Percentiles rank a stretch among this genome's conserved stretches.
phyloP scores from a whole-genome alignment of 2,113 vertebrate species.

The Patagioenas fasciata region DNA sequence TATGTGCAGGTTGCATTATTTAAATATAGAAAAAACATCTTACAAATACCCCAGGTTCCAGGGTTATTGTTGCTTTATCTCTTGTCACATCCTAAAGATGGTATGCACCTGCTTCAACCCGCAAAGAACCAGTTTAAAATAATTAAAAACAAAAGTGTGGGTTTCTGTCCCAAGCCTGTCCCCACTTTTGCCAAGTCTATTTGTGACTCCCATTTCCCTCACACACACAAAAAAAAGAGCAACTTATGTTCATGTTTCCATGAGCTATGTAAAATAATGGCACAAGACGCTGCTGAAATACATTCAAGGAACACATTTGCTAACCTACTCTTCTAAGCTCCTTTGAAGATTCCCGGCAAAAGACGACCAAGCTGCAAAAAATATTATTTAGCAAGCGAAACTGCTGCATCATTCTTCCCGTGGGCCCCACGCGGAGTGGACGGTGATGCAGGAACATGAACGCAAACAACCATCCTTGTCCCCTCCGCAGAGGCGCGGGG shows the following conservation, averaged over 20 bases:
- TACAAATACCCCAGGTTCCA: background rate
- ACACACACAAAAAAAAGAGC: no score
- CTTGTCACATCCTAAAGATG: no score
- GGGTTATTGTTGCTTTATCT: background rate
- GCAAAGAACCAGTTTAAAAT: background rate
- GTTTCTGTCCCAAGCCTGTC: background rate
- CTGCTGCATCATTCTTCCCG: conserved; percentile 2
- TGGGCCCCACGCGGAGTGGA: background rate
- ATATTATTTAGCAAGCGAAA: background rate
- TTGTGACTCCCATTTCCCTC: background rate
- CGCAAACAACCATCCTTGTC: no score
- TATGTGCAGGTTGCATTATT: rapidly evolving
- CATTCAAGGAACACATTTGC: background rate
- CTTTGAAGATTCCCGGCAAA: background rate
- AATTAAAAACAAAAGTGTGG: no score
- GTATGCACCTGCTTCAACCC: background rate
- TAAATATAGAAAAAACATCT: background rate
- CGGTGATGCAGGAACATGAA: rapidly evolving
- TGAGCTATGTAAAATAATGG: background rate
- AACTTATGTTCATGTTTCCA: background rate
- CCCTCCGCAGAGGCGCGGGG: background rate
- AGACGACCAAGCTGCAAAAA: background rate
- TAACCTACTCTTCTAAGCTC: background rate
- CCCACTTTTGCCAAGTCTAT: background rate
- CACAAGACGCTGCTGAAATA: rapidly evolving